Conservation (phyloP, 2,113 vertebrate genomes). For the Etheostoma cragini region DNA sequence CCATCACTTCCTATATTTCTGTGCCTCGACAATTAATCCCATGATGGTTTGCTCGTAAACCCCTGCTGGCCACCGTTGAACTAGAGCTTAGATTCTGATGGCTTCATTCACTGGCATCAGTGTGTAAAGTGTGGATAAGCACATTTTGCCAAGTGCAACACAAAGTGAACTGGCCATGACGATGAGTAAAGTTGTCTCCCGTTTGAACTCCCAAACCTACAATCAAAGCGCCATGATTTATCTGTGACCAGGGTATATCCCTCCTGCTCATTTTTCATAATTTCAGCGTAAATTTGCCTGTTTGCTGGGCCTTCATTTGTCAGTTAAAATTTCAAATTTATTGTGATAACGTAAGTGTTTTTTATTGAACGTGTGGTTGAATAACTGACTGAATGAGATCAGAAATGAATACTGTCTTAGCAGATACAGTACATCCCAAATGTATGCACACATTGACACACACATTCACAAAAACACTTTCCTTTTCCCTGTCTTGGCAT, state of each 20-base stretch:
- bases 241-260: slow-evolving; percentile 36
- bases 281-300: slow-evolving; percentile 59
- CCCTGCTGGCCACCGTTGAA: slow-evolving; percentile 53
- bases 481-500: slow-evolving; percentile 70
- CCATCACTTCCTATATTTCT: slow-evolving; percentile 64
- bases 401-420: slow-evolving; percentile 57
- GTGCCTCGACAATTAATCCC: slow-evolving; percentile 64
- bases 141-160: slow-evolving; percentile 69
- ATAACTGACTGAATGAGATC: slow-evolving; percentile 69
- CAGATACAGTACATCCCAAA: slow-evolving; percentile 62
- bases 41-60: slow-evolving; percentile 63
- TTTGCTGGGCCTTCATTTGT: slow-evolving; percentile 50
- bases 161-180: slow-evolving; percentile 63
- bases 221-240: slow-evolving; percentile 57
- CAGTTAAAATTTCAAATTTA: slow-evolving; percentile 57
- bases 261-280: slow-evolving; percentile 54
- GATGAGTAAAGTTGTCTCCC: slow-evolving; percentile 60
- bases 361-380: slow-evolving; percentile 62
- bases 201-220: slow-evolving; percentile 66
- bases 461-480: slow-evolving; percentile 67
- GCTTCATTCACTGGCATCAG: slow-evolving; percentile 67
- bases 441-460: slow-evolving; percentile 47
- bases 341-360: slow-evolving; percentile 72
- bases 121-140: slow-evolving; percentile 54
- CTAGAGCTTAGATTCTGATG: slow-evolving; percentile 45